Percentiles rank a stretch among this genome's conserved stretches.
Evolutionary conservation across 64 coral and sea anemone species (phyloP).

Genomic region (Trachythela sp.): DNA sequence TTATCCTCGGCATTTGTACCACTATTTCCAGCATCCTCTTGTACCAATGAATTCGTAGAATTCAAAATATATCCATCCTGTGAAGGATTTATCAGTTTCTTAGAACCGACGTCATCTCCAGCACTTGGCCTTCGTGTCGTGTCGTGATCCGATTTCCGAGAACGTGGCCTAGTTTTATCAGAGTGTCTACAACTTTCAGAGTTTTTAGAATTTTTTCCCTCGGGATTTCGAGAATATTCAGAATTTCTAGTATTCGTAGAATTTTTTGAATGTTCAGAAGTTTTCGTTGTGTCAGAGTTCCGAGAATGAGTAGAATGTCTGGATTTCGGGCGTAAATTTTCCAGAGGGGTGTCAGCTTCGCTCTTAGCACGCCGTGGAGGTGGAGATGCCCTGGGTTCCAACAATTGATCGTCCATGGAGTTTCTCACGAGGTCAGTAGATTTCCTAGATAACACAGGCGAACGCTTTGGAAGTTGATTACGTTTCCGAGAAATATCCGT

Average conservation of each 20-base stretch:
- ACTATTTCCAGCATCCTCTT: not conserved
- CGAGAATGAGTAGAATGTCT: not conserved
- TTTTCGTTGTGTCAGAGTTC: not conserved
- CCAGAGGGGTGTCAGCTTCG: not conserved
- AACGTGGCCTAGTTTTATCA: not conserved
- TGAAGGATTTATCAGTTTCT: not conserved
- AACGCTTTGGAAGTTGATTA: not conserved
- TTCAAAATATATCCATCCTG: not conserved
- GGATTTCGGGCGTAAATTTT: not conserved
- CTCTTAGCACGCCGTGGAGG: not conserved
- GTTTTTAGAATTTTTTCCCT: not conserved
- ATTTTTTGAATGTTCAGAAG: not conserved
- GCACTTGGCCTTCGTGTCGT: not conserved
- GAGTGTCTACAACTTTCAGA: not conserved
- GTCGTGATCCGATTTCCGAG: not conserved
- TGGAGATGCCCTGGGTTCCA: not conserved
- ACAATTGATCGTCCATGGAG: not conserved
- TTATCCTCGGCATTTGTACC: not conserved
- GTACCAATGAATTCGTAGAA: not conserved
- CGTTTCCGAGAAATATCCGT: not conserved
- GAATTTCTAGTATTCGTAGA: not conserved
- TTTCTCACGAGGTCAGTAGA: not conserved
- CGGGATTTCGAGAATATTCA: not conserved
- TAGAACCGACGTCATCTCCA: not conserved
- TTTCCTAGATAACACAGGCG: not conserved